These are phyloP conservation scores for Melanotaenia trifasciata DNA, from an alignment of 2,797 vertebrate genomes.

Conservation along the genomic window DNA sequence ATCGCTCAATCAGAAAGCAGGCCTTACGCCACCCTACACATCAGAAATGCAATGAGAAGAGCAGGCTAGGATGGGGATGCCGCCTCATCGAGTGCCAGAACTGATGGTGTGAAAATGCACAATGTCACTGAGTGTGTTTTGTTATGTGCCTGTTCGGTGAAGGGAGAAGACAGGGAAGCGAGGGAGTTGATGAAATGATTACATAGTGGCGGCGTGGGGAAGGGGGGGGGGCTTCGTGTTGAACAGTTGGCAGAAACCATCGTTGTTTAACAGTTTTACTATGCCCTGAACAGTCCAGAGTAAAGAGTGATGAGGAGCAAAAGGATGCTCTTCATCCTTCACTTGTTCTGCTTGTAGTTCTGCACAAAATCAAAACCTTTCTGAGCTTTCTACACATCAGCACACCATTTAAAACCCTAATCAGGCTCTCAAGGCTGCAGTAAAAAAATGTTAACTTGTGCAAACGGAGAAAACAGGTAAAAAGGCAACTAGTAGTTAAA, in stretches of 20 bases:
- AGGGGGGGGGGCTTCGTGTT: constrained; percentile 57
- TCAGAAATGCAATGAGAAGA: constrained; percentile 72
- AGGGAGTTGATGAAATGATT: constrained; percentile 88
- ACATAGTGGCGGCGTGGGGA: constrained; percentile 78
- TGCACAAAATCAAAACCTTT: constrained; percentile 47
- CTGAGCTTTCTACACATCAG: constrained; percentile 46
- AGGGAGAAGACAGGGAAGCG: constrained; percentile 82
- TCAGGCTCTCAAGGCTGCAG: constrained; percentile 45
- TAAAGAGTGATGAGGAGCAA: constrained; percentile 45
- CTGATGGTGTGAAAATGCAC: constrained; percentile 84
- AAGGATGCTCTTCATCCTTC: constrained; percentile 69
- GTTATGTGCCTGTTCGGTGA: constrained; percentile 83
- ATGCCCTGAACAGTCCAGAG: constrained; percentile 73
- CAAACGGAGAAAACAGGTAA: constrained; percentile 33
- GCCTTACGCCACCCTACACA: constrained; percentile 71
- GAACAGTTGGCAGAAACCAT: constrained; percentile 79
- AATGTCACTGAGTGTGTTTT: constrained; percentile 86
- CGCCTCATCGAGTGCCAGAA: constrained; percentile 78
- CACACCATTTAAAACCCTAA: constrained; percentile 58
- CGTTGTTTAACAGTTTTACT: constrained; percentile 82
- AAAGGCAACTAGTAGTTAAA: constrained; percentile 15
- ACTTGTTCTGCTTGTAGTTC: constrained; percentile 58
- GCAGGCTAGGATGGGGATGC: constrained; percentile 65
- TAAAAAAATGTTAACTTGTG: constrained; percentile 50
- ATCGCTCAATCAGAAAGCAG: constrained; percentile 83